These are phyloP conservation scores for Cotesia congregata DNA, from an alignment of 2,888 invertebrate genomes.

Conservation along the genomic window DNA sequence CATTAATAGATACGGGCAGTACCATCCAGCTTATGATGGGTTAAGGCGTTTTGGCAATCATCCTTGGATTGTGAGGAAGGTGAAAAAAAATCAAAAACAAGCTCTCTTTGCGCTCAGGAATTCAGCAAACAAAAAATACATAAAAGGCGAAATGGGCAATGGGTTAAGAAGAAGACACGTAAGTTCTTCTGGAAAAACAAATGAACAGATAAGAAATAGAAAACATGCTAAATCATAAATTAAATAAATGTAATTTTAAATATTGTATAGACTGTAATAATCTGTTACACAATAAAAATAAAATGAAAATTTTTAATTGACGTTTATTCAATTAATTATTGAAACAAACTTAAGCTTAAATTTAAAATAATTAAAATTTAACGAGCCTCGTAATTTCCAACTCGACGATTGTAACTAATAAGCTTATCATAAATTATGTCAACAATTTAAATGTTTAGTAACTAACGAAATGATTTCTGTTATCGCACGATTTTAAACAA, in stretches of 20 bases:
- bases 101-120: conserved; percentile 3
- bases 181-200: not conserved
- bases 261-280: not conserved
- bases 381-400: not conserved
- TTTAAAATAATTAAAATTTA: not conserved
- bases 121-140: conserved; percentile 4
- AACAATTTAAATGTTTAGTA: not conserved
- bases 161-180: conserved; percentile 9
- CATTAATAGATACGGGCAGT: not conserved
- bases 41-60: not conserved
- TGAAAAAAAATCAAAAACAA: not conserved
- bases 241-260: not conserved
- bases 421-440: not conserved
- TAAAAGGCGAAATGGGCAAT: conserved; percentile 4
- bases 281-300: not conserved
- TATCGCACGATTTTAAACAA: not conserved
- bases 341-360: not conserved
- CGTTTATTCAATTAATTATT: not conserved
- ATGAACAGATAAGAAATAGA: not conserved
- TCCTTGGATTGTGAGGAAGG: conserved; percentile 5
- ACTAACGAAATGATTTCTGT: not conserved
- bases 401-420: not conserved
- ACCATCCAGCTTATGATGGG: not conserved
- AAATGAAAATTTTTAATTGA: not conserved
- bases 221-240: not conserved